Conservation (phyloP, 2,113 vertebrate species). For the Pollimyrus isidori region DNA sequence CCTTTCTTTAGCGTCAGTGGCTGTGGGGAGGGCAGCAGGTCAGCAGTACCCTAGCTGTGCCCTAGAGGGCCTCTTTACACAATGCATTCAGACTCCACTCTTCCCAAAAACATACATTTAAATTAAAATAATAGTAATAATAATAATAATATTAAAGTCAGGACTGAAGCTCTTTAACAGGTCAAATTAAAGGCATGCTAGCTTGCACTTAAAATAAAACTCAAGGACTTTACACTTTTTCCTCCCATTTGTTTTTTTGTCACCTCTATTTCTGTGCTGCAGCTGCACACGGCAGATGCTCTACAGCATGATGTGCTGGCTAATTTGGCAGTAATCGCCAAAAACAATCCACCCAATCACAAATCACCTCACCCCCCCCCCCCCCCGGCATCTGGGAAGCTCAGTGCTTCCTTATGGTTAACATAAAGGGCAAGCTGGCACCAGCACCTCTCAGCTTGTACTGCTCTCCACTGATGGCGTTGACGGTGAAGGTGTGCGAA, state of each 20-base stretch:
- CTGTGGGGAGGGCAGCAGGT: conserved; percentile 46
- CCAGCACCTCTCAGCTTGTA: conserved; percentile 90
- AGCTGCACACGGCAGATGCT: not conserved
- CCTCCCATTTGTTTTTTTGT: not conserved
- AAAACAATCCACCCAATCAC: not conserved
- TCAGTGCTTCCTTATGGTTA: not conserved
- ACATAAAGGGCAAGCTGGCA: not conserved
- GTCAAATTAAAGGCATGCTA: not conserved
- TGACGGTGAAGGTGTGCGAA: conserved; percentile 94
- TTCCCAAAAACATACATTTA: not conserved
- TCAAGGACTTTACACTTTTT: not conserved
- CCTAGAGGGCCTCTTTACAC: not conserved
- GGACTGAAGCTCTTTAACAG: not conserved
- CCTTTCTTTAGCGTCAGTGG: conserved; percentile 88
- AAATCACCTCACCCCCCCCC: not conserved
- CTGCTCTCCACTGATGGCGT: conserved; percentile 93
- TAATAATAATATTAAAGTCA: not conserved
- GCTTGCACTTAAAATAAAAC: not conserved
- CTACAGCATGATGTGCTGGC: no score
- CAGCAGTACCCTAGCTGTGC: not conserved
- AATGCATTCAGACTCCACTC: not conserved
- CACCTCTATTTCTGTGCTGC: not conserved
- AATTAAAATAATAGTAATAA: no score
- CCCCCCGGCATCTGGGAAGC: not conserved
- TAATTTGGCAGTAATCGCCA: no score